Evolutionary conservation across 1,140 invertebrate species (phyloP).

Genomic region (Camponotus floridanus): DNA sequence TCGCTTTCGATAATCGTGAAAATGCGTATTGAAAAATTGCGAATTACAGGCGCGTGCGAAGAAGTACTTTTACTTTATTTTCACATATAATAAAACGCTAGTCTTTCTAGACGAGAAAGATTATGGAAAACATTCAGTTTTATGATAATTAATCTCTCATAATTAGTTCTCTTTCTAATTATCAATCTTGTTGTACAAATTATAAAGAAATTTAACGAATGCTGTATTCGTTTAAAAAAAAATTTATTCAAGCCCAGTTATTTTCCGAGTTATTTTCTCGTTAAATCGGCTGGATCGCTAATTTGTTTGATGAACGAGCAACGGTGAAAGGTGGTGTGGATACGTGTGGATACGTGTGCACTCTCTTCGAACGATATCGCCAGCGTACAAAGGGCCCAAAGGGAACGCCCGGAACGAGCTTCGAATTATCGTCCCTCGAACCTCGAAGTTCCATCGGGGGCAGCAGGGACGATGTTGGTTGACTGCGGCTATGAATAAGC

Average conservation of each 20-base stretch:
- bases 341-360: slow-evolving; percentile 18
- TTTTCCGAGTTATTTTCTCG: slow-evolving; percentile 42
- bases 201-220: neutral
- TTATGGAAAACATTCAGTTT: neutral
- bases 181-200: neutral
- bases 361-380: slow-evolving; percentile 42
- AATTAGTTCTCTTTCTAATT: neutral
- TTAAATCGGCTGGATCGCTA: slow-evolving; percentile 43
- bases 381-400: slow-evolving; percentile 54
- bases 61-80: neutral
- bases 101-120: neutral
- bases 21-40: slow-evolving; percentile 19
- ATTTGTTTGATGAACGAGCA: slow-evolving; percentile 60
- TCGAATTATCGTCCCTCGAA: slow-evolving; percentile 71
- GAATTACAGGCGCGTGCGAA: slow-evolving; percentile 5
- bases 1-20: slow-evolving; percentile 39
- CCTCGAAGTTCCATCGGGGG: slow-evolving; percentile 39
- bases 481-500: slow-evolving; percentile 73
- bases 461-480: slow-evolving; percentile 47
- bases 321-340: slow-evolving; percentile 19
- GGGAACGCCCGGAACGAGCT: slow-evolving; percentile 50
- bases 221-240: neutral
- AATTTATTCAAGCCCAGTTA: slow-evolving; percentile 16
- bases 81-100: slow-evolving; percentile 3
- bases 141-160: too few species aligned